Evolutionary conservation across 2,113 vertebrate species (phyloP).

Genomic region (Montifringilla adamsi): DNA sequence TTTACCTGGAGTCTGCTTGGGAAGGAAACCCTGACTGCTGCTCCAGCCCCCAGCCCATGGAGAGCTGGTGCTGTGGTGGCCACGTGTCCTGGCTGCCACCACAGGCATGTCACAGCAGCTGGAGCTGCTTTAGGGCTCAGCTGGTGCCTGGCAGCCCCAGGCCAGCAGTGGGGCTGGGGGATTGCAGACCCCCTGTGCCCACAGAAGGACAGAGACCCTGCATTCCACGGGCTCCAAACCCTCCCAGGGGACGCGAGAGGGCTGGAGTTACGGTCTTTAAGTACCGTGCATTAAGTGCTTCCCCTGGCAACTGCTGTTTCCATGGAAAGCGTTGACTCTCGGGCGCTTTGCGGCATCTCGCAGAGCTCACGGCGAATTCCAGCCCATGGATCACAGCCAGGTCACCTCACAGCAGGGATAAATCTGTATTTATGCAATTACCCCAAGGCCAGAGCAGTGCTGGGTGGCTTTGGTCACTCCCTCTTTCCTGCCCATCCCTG

Average conservation of each 20-base stretch:
- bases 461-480: background rate
- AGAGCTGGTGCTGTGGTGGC: background rate
- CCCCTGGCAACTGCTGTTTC: slow-evolving; percentile 33
- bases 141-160: background rate
- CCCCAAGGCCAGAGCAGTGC: rapidly evolving
- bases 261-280: background rate
- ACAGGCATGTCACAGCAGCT: rapidly evolving
- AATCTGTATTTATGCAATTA: background rate
- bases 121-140: rapidly evolving
- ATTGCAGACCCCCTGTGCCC: background rate
- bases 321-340: background rate
- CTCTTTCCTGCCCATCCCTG: background rate
- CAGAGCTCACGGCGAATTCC: background rate
- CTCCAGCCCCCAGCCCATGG: rapidly evolving
- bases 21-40: background rate
- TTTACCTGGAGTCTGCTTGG: background rate
- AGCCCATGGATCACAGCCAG: background rate
- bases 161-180: background rate
- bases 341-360: background rate
- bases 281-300: background rate
- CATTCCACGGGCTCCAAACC: rapidly evolving
- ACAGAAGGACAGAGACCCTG: background rate
- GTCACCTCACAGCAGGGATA: rapidly evolving
- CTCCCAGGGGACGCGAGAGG: background rate
- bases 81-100: rapidly evolving